Evolutionary conservation across 2,888 invertebrate genomes (phyloP), one percentile per base, ranked within the genome.

Genomic region (Cinara cedri): DNA sequence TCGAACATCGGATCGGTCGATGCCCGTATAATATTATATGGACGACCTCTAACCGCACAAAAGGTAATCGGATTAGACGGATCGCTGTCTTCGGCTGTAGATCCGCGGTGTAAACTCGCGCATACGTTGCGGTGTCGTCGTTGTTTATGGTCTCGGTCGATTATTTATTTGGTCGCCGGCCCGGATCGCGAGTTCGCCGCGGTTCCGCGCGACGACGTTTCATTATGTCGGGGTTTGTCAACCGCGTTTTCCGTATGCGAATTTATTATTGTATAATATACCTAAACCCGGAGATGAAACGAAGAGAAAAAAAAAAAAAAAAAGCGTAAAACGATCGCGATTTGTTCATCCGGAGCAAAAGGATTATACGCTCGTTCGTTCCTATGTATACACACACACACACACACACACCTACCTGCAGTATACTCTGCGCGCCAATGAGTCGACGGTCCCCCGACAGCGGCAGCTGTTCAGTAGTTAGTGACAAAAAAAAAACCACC

Each of bases 321-420:
- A 63, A 49, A 11, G 6, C 19, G n/a, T n/a, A n/a, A n/a, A 10
- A 46, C 46, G 51, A n/a, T n/a, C 49, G 60, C 46, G 76, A 68
- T 68, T 68, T 42, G 68, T 51, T 78, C 76, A 60, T 70, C 76
- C 76, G 76, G 76, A 78, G 76, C 76, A 78, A 78, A 78, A 78
- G 76, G 76, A 78, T 78, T 78, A 78, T 57, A 26, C n/a, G n/a
- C n/a, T n/a, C n/a, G n/a, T n/a, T n/a, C n/a, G n/a, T n/a, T n/a
- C n/a, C n/a, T n/a, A n/a, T n/a, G n/a, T n/a, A n/a, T n/a, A n/a
- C n/a, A n/a, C n/a, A n/a, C n/a, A n/a, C n/a, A n/a, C n/a, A n/a
- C n/a, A n/a, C n/a, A n/a, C n/a, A n/a, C n/a, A n/a, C n/a, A n/a
- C n/a, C n/a, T n/a, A n/a, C n/a, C n/a, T n/a, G n/a, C n/a, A n/a